A percentile compares a stretch with the other conserved stretches of the same genome.
Conservation (phyloP, 2,888 invertebrate species). For the Papilio elwesi region DNA sequence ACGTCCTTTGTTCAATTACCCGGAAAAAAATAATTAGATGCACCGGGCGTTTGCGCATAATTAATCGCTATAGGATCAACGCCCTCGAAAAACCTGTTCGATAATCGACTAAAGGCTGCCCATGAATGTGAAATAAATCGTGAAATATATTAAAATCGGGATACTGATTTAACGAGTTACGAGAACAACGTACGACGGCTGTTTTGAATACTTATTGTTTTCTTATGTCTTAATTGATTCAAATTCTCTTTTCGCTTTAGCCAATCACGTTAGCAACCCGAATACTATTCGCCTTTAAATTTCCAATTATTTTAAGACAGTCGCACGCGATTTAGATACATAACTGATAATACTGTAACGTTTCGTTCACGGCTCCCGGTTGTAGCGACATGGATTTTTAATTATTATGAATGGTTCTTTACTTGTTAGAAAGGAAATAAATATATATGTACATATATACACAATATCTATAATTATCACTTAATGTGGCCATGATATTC, state of each 20-base stretch:
- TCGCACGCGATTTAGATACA: slow-evolving; percentile 19
- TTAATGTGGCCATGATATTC: neutral
- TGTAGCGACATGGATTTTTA: neutral
- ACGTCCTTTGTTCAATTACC: slow-evolving; percentile 34
- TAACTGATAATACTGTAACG: slow-evolving; percentile 14
- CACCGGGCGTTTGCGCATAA: slow-evolving; percentile 46
- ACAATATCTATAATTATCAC: neutral
- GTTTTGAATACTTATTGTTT: neutral
- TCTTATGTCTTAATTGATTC: slow-evolving; percentile 7
- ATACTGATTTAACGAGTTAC: slow-evolving; percentile 33
- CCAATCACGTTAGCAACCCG: slow-evolving; percentile 14
- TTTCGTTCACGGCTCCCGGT: neutral
- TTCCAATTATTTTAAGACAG: slow-evolving; percentile 16
- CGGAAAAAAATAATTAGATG: slow-evolving; percentile 45
- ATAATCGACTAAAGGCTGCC: slow-evolving; percentile 43
- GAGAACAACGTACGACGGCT: slow-evolving; percentile 12
- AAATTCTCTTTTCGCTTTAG: neutral
- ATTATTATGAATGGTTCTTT: neutral
- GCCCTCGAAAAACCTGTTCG: slow-evolving; percentile 56
- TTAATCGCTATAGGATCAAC: slow-evolving; percentile 58
- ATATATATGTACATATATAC: neutral
- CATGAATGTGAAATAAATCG: slow-evolving; percentile 46
- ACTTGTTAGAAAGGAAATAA: neutral
- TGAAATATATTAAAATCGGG: slow-evolving; percentile 39
- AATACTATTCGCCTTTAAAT: slow-evolving; percentile 11